Percentiles rank a stretch among this genome's conserved stretches.
These are phyloP conservation scores for Stichodactyla helianthus DNA, from an alignment of 64 coral and sea anemone species.

Conservation along the genomic window DNA sequence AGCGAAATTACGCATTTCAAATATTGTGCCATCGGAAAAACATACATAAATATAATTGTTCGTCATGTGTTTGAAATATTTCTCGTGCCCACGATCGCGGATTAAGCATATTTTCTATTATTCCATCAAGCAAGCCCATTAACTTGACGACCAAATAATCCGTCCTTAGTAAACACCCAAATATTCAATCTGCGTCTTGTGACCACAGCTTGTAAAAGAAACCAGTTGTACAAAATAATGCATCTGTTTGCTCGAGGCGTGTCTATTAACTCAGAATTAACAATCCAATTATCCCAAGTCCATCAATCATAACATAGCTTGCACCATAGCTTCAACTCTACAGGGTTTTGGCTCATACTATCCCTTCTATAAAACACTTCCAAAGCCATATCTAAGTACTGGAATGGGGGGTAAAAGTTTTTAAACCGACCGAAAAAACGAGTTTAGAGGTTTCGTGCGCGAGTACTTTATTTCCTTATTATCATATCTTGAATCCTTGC, in stretches of 20 bases:
- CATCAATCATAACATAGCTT: neutral
- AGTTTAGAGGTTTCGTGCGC: neutral
- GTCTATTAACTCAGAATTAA: neutral
- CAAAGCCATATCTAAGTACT: neutral
- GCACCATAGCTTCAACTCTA: neutral
- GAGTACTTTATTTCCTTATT: neutral
- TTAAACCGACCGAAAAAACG: neutral
- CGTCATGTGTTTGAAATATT: neutral
- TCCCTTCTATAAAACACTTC: neutral
- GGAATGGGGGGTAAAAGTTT: neutral
- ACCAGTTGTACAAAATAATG: neutral
- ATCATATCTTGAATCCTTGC: neutral
- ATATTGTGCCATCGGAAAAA: neutral
- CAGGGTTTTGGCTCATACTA: neutral
- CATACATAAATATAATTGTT: neutral
- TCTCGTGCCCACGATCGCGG: neutral
- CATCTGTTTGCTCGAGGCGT: neutral
- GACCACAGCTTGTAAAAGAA: neutral
- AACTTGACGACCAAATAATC: conserved; percentile 5
- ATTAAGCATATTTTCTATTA: conserved; percentile 5
- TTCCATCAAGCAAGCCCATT: neutral
- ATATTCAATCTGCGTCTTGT: neutral
- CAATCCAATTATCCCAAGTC: neutral
- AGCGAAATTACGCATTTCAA: neutral
- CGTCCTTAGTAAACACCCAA: neutral